Evolutionary conservation across 2,797 vertebrate genomes (phyloP).

Genomic region (Bradypus variegatus): DNA sequence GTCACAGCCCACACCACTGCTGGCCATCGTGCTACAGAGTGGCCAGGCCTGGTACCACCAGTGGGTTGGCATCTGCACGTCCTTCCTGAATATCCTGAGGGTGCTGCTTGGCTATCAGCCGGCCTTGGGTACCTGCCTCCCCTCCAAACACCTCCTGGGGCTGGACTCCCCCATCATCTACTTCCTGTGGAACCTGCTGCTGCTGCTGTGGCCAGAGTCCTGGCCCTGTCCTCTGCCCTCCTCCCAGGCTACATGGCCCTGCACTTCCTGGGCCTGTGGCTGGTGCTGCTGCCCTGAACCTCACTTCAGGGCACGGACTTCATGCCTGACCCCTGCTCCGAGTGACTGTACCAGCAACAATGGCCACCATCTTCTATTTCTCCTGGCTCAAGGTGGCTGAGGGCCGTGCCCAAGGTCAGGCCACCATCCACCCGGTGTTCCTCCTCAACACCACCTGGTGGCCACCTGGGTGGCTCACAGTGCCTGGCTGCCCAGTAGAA

Average conservation of each 20-base stretch:
- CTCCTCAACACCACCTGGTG: slow-evolving; percentile 81
- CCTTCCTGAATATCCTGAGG: slow-evolving; percentile 87
- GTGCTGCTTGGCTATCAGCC: slow-evolving; percentile 93
- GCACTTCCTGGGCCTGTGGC: slow-evolving; percentile 84
- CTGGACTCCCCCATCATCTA: slow-evolving; percentile 81
- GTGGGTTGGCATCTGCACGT: slow-evolving; percentile 80
- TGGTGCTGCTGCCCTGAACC: slow-evolving; percentile 81
- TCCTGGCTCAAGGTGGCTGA: slow-evolving; percentile 92
- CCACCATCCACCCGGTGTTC: slow-evolving; percentile 85
- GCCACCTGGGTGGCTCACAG: slow-evolving; percentile 76
- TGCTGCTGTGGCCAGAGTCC: slow-evolving; percentile 87
- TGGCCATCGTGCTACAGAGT: slow-evolving; percentile 80
- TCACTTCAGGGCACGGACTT: slow-evolving; percentile 83
- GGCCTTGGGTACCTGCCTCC: slow-evolving; percentile 87
- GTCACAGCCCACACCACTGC: slow-evolving; percentile 87
- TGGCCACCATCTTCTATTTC: slow-evolving; percentile 93
- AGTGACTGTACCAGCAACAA: slow-evolving; percentile 86
- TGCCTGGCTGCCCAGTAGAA: slow-evolving; percentile 53
- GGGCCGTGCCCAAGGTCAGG: slow-evolving; percentile 79
- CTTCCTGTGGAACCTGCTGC: slow-evolving; percentile 93
- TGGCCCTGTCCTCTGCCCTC: slow-evolving; percentile 82
- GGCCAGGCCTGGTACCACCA: slow-evolving; percentile 80
- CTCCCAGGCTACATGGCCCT: slow-evolving; percentile 72
- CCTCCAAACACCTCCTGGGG: slow-evolving; percentile 80
- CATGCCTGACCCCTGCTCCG: slow-evolving; percentile 80